Evolutionary conservation across 2,113 vertebrate species (phyloP), one percentile per base, ranked within the genome.

Genomic region (Pedionomus torquatus): DNA sequence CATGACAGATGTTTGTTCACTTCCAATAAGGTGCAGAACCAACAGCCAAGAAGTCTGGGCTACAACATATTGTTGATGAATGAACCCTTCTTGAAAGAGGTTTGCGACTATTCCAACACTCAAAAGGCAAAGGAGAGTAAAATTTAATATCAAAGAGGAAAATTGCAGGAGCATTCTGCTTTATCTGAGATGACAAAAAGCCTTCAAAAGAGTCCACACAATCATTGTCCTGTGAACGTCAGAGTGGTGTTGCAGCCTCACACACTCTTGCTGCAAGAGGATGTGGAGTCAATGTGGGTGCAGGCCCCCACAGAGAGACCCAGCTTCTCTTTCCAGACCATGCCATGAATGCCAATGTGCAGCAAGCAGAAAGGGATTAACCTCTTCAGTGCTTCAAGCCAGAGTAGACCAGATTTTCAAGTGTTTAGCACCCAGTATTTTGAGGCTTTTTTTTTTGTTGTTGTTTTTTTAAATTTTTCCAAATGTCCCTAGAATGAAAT

Each of bases 261-360:
- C 25, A 44, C 18, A 5, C 13, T 60, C 43, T 33, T 54, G 24
- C 7, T 65, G 51, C 51, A 43, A 71, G 11, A 17, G 28, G 16
- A 83, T 0, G 0, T 11, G 30, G 20, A 71, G 8, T 9, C 79
- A 86, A 68, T 2, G 5, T 25, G 39, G 8, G 11, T 4, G 5
- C 35, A 87, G 13, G 13, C 48, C 55, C 9, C 11, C 39, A 24
- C 26, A 65, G 39, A 28, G 66, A 49, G 63, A 77, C 46, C 20
- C 52, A 66, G 9, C 8, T 76, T 71, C 52, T 25, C 46, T 46
- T 89, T 33, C n/a, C 44, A 84, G 39, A 21, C 39, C 14, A 4
- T 13, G 30, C 37, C 58, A 57, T 6, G 7, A 83, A 69, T 57
- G 33, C 55, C 57, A 20, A 74, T 4, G 4, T 43, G 6, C 23